phyloP scores from a whole-genome alignment of 2,113 vertebrate species.

The Channa maculata region DNA sequence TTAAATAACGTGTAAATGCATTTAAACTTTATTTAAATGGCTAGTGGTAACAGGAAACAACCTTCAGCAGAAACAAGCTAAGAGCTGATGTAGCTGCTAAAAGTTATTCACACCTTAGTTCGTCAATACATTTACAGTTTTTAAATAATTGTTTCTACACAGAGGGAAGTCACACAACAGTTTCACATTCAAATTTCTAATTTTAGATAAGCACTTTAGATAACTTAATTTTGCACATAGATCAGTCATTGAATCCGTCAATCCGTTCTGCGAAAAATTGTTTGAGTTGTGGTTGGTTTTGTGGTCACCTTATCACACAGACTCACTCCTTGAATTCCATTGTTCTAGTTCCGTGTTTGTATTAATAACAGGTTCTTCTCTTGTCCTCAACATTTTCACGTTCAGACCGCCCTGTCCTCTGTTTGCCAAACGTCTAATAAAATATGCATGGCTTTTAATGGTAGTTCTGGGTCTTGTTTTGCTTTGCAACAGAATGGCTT shows the following conservation, averaged over 20 bases:
- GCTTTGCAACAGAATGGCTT: constrained; percentile 14
- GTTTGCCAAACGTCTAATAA: constrained; percentile 41
- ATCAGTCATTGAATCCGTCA: too few relatives aligned
- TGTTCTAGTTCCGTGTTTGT: neutral
- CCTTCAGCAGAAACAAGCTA: neutral
- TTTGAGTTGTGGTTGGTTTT: neutral
- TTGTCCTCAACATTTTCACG: neutral
- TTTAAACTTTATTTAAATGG: too few relatives aligned
- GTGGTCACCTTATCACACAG: neutral
- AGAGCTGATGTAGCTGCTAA: neutral
- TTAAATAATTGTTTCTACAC: too few relatives aligned
- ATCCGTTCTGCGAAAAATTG: too few relatives aligned
- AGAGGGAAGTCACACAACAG: too few relatives aligned
- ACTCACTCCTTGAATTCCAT: too few relatives aligned
- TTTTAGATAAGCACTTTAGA: too few relatives aligned
- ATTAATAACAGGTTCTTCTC: neutral
- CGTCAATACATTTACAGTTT: too few relatives aligned
- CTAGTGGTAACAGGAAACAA: too few relatives aligned
- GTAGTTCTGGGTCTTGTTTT: constrained; percentile 53
- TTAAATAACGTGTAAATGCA: neutral
- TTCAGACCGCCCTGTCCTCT: constrained; percentile 22
- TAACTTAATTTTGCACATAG: too few relatives aligned
- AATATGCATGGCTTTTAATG: constrained; percentile 67
- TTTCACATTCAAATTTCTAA: too few relatives aligned
- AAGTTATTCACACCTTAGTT: too few relatives aligned